Evolutionary conservation across 1,140 invertebrate genomes (phyloP), one percentile per base, ranked within the genome.

Genomic region (Drosophila tropicalis): DNA sequence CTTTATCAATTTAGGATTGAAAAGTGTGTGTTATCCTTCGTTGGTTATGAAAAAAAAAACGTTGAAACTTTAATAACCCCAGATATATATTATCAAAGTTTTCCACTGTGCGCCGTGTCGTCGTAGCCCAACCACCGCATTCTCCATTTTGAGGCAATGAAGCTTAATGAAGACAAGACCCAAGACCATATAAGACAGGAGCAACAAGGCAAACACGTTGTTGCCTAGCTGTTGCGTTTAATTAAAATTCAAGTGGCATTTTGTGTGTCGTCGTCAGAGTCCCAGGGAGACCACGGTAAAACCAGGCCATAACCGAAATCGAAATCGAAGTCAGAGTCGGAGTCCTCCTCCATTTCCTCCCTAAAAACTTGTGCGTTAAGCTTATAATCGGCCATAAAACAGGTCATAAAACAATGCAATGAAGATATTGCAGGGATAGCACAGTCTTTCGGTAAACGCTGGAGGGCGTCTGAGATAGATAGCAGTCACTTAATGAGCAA

Each of bases 171-270:
- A n/a, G n/a, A n/a, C n/a, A n/a, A n/a, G n/a, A n/a, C n/a, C n/a
- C n/a, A n/a, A n/a, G n/a, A n/a, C n/a, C n/a, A n/a, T n/a, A 70
- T 61, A 44, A 41, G 13, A 47, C 44, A 47, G 44, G 44, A 61
- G 62, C 57, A 55, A 73, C 1, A 17, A 41, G 17, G 36, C 64
- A 3, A 62, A 17, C 62, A 62, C 57, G 36, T 63, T 39, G 36
- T 54, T 36, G 55, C 25, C 72, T 83, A 87, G 80, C 84, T 89
- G 84, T 89, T 89, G 84, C 84, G 80, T 89, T 89, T 89, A 89
- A 89, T 89, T 89, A 89, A 89, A 89, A 89, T 89, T 89, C 84
- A 89, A 89, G 84, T 84, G 79, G 83, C 83, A 86, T 86, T 87
- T 87, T 89, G 84, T 87, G 72, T 89, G 83, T 87, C 79, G 77